Conservation (phyloP, 2,113 vertebrate genomes). For the Pontoporia blainvillei region DNA sequence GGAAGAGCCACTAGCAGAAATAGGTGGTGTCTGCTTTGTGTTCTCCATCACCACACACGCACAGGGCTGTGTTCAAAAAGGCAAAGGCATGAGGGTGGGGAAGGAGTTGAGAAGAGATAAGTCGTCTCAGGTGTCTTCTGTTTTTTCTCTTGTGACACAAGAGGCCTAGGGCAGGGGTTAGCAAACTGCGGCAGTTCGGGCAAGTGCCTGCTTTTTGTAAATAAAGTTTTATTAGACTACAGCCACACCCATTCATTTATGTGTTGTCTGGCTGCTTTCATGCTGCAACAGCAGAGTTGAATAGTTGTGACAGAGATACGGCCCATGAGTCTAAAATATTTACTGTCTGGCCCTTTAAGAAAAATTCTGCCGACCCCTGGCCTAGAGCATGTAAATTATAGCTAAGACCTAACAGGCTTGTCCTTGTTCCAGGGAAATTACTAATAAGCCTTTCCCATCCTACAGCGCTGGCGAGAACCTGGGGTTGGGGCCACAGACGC, state of each 20-base stretch:
- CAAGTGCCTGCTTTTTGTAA: neutral
- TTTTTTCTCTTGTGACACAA: neutral
- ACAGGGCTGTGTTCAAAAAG: neutral
- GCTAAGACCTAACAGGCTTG: neutral
- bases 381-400: neutral
- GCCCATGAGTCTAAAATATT: neutral
- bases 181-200: neutral
- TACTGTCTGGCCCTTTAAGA: neutral
- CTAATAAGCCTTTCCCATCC: conserved; percentile 28
- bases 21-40: neutral
- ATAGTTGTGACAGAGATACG: neutral
- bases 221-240: neutral
- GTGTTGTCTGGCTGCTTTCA: neutral
- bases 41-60: neutral
- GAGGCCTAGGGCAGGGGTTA: neutral
- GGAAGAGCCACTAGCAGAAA: neutral
- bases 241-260: neutral
- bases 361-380: neutral
- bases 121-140: neutral
- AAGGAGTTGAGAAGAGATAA: neutral
- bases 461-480: conserved; percentile 85
- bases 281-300: neutral
- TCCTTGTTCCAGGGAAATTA: neutral
- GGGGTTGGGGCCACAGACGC: conserved; percentile 81
- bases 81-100: neutral